Evolutionary conservation across 2,888 invertebrate species (phyloP), one percentile per base, ranked within the genome.

Genomic region (Agonopterix alstromeriana): DNA sequence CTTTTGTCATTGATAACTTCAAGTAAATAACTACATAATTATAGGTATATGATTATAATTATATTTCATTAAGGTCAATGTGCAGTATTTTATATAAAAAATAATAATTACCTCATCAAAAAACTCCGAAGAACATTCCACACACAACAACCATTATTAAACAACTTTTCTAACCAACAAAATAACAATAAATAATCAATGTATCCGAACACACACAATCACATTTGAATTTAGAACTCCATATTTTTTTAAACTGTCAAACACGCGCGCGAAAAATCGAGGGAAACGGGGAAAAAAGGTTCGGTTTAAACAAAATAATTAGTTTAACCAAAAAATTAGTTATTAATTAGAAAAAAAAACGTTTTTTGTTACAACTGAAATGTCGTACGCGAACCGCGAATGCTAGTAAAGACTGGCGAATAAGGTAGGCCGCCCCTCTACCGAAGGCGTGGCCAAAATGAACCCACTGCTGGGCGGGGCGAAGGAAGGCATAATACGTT

Each of bases 321-420:
- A 9, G 4, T n/a, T 3, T 27, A n/a, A 4, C 43, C 47, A 10
- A 35, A 27, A 40, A 43, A 53, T 47, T 43, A 40, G 42, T 40
- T 10, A 27, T 48, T 50, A 27, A 44, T 48, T 53, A 46, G 56
- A 43, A 48, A 53, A 52, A 56, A 54, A 59, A 58, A 55, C 48
- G 49, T 51, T 48, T 57, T 52, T 53, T 44, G 47, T 50, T 48
- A 49, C 53, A 58, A 68, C 65, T 65, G 65, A 63, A 63, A 62
- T 49, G 60, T 64, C 64, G 79, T 77, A 72, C 76, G 75, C 67
- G 70, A 67, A 71, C 67, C 75, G 84, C 84, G 84, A 82, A 80
- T 71, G 79, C 75, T 55, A 56, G 56, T 61, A 57, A 54, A 53
- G 69, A 86, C 86, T 86, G 85, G 82, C 85, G 67, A 82, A 78